Percentiles rank a stretch among this genome's conserved stretches.
These are phyloP conservation scores for Philotrypesis tridentata DNA, from an alignment of 1,140 invertebrate species.

Conservation along the genomic window DNA sequence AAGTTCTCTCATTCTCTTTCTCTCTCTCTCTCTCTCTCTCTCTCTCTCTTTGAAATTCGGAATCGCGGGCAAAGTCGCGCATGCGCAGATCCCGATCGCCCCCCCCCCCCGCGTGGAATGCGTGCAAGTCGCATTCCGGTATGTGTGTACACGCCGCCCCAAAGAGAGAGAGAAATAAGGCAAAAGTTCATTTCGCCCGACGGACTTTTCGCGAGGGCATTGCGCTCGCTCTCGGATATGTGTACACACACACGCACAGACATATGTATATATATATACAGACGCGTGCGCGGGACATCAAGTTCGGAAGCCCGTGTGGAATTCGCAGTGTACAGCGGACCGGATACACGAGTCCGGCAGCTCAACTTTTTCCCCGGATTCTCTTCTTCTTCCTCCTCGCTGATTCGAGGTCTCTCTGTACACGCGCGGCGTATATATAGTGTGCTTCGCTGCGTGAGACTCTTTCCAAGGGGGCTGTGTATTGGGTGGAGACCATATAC, in stretches of 20 bases:
- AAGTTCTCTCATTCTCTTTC: no score
- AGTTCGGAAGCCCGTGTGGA: neutral
- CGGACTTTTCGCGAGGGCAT: neutral
- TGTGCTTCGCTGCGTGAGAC: no score
- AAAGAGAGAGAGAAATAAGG: constrained; percentile 15
- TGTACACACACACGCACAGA: neutral
- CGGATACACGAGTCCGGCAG: neutral
- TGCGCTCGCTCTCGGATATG: neutral
- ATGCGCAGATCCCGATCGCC: no score
- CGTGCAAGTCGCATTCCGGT: no score
- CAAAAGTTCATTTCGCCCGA: constrained; percentile 24
- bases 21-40: no score
- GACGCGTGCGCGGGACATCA: neutral
- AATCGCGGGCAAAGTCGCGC: neutral
- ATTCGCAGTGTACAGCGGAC: neutral
- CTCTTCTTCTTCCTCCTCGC: neutral
- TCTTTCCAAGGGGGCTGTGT: no score
- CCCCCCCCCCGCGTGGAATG: no score
- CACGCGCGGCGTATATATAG: neutral
- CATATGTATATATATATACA: neutral
- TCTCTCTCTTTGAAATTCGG: neutral
- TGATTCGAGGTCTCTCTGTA: neutral
- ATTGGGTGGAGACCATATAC: no score
- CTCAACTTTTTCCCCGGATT: neutral
- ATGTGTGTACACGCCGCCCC: no score